Base-by-base conservation (phyloP, 2,888 invertebrate genomes). In the Lymantria dispar region DNA sequence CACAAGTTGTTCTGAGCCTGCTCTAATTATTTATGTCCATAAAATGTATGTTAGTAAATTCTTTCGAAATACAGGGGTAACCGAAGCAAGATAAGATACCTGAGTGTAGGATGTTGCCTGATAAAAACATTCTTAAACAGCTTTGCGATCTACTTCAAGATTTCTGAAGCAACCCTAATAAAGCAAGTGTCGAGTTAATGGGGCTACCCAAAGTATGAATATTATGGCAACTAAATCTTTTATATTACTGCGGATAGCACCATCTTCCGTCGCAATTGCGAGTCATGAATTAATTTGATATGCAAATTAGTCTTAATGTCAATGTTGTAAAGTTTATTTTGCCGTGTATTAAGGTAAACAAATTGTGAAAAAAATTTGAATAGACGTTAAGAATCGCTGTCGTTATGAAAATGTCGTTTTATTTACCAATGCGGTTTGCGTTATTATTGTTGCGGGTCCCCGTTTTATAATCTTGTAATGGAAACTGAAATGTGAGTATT, bases 171-270 rank as follows among this genome's bases (percentile, higher is more conserved):
- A 74, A 60, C 77, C 79, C 74, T 77, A 64, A 68, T 60, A 68
- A 58, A 64, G 58, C 60, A 65, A 72, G 68, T 62, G 60, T 57
- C 64, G 65, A 68, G 72, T 78, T 76, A 78, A 80, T 79, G 76
- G 72, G 72, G 54, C 70, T 60, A 56, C 60, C 52, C 58, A 12
- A 37, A 65, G 70, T 74, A 81, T 81, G 80, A 81, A 80, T 81
- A 78, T 79, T 77, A 80, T 70, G 74, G 62, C 70, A 79, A 80
- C 78, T 81, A 80, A 80, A 81, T 80, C 77, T 80, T 77, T 76
- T 76, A 78, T 77, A 77, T 73, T 70, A 72, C 69, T 70, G 56
- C 58, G 52, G 49, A 49, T 54, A 48, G 38, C 47, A 46, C 56
- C 57, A 54, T 52, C 49, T 56, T 57, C 49, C 39, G 54, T 49